Base-by-base conservation (phyloP, 1,140 invertebrate genomes). In the Coenobita brevimanus region DNA sequence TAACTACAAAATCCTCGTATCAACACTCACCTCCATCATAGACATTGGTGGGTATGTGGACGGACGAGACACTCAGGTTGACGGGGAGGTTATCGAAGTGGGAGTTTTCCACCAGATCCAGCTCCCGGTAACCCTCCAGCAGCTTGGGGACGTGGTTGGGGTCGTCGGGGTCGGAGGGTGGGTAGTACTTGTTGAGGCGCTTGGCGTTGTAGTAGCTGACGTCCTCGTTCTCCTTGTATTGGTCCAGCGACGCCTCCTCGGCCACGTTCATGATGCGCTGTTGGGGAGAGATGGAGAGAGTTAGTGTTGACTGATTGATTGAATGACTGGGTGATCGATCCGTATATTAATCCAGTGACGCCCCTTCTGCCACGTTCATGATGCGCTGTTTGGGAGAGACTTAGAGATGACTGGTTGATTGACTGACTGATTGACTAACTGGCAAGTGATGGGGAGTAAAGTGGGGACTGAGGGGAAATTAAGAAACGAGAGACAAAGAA, bases 21-120 rank as follows among this genome's bases (percentile, higher is more conserved):
- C 3, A 30, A 91, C 64, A 92, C 94, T 94, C 93, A 98, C 96
- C 94, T 94, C 96, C 94, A 92, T 98, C 97, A 93, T 95, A 99
- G 27, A 99, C 96, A 93, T 98, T 98, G 1, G 97, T 97, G 0
- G 98, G 98, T 15, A 99, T 96, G 92, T 99, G 98, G 41, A 99
- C 96, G 57, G 97, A 96, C 91, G 97, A 98, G 83, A 95, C 94
- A 81, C 93, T 95, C 6, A 95, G 96, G 92, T 98, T 98, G 6
- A 98, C 96, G 0, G 94, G 94, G 60, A 97, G 95, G 91, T 96
- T 91, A 38, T 92, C 95, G 92, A 98, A 99, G 92, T 98, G 96
- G 3, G 60, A 24, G 75, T 86, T 86, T 4, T 54, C n/a, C 2
- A 64, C 17, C 17, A 89, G 80, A 17, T 24, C 24, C 17, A 89